These are phyloP conservation scores for Heptranchias perlo DNA, from an alignment of 2,113 vertebrate species.

Conservation along the genomic window DNA sequence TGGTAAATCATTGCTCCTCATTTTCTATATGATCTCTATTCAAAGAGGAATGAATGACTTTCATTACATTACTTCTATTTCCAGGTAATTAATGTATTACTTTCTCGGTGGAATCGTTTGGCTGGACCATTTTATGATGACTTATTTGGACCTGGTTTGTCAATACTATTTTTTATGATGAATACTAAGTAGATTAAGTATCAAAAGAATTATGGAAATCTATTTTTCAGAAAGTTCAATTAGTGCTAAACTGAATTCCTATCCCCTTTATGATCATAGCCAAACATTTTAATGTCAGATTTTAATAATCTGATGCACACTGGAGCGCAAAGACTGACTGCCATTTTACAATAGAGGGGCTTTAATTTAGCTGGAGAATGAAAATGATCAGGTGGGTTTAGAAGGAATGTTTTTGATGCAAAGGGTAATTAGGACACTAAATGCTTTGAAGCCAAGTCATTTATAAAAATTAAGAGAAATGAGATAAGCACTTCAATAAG, in stretches of 20 bases:
- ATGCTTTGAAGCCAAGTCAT: background rate
- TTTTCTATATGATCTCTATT: background rate
- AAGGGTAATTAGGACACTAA: background rate
- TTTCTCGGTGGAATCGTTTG: background rate
- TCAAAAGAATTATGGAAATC: slow-evolving; percentile 34
- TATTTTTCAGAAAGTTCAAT: slow-evolving; percentile 24
- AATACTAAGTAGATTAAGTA: slow-evolving; percentile 34
- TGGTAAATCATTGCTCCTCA: background rate
- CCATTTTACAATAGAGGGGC: background rate
- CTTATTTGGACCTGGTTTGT: slow-evolving; percentile 13
- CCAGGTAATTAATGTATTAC: slow-evolving; percentile 28
- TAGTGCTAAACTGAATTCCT: background rate
- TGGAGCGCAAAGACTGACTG: background rate
- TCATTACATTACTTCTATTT: slow-evolving; percentile 23
- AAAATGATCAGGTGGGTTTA: background rate
- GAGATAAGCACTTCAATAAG: background rate
- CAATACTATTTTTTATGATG: slow-evolving; percentile 22
- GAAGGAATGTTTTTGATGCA: background rate
- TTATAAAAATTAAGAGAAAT: background rate
- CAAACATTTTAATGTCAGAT: background rate
- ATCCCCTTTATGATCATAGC: background rate
- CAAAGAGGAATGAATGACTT: slow-evolving; percentile 26
- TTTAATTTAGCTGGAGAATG: background rate
- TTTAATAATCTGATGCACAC: slow-evolving; percentile 24
- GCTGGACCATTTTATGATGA: slow-evolving; percentile 14